Base-by-base conservation (phyloP, 2,797 vertebrate species). In the Arctocebus calabarensis region DNA sequence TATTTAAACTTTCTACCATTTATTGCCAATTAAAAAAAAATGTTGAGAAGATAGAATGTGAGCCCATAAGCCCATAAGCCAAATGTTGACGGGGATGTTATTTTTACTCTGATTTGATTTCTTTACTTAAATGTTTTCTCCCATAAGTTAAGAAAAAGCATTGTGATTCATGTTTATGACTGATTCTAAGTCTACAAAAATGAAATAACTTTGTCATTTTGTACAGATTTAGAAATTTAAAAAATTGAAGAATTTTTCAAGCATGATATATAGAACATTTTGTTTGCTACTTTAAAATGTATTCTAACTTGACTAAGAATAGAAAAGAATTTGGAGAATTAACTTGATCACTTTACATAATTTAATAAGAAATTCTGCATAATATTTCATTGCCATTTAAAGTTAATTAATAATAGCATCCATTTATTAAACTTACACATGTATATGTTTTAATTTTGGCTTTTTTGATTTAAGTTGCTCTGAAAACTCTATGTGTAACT, bases 141-240 rank as follows among this genome's bases (percentile, higher is more conserved):
- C 20, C 9, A 61, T 92, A 96, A 94, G 43, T 87, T 71, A 96
- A 59, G 29, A 94, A 96, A 91, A 95, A 78, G n/a, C 37, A 90
- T 78, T 94, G 82, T 90, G 66, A 92, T 91, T 97, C 83, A 95
- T 94, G 94, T 94, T 94, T 92, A 95, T 94, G 34, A 95, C 55
- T 70, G 43, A 95, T 89, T 84, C 52, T 93, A 45, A 97, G 88
- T 74, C 27, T 90, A 75, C 7, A 90, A 20, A 94, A 93, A 94
- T 77, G 16, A 93, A 89, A 95, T 61, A 57, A 55, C 13, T 66
- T 92, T 94, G 25, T 29, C 55, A 85, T 90, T 96, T 95, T 84
- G 14, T 82, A 52, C 27, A 88, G 16, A 90, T 37, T 93, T 88
- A 84, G 37, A 90, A 88, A 70, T 22, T 1, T 71, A 2, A 70